Evolutionary conservation across 2,797 vertebrate genomes (phyloP).

Genomic region (Acropternis orthonyx): DNA sequence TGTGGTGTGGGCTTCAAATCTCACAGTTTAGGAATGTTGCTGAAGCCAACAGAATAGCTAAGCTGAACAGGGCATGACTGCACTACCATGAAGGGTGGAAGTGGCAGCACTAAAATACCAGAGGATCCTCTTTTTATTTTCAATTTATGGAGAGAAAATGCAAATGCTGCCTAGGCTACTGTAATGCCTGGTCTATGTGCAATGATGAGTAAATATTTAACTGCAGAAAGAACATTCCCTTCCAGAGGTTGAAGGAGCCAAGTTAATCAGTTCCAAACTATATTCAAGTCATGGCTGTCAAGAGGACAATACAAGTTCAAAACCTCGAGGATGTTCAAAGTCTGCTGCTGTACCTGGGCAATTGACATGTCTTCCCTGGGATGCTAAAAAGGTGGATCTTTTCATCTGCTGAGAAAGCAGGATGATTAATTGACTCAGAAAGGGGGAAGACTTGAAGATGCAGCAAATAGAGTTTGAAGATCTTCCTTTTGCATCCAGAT

Average conservation of each 20-base stretch:
- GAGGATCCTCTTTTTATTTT: background rate
- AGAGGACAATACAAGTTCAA: conserved; percentile 45
- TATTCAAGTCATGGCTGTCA: conserved; percentile 12
- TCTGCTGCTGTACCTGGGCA: background rate
- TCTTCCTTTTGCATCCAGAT: background rate
- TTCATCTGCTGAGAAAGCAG: background rate
- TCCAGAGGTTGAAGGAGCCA: background rate
- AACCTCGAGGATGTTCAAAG: conserved; percentile 47
- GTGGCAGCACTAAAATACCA: background rate
- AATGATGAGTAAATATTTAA: conserved; percentile 70
- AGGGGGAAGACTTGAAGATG: background rate
- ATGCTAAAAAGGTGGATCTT: background rate
- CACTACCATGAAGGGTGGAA: background rate
- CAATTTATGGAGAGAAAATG: background rate
- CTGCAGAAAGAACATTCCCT: conserved; percentile 56
- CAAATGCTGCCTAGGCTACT: background rate
- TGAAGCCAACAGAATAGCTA: background rate
- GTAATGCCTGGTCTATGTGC: background rate
- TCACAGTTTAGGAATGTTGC: background rate
- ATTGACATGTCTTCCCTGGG: background rate
- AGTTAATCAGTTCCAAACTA: conserved; percentile 66
- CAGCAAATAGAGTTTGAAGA: background rate
- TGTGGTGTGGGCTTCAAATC: background rate
- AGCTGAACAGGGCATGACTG: background rate
- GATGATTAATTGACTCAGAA: background rate